phyloP scores from a whole-genome alignment of 2,888 invertebrate genomes.

The Epistrophella euchroma region DNA sequence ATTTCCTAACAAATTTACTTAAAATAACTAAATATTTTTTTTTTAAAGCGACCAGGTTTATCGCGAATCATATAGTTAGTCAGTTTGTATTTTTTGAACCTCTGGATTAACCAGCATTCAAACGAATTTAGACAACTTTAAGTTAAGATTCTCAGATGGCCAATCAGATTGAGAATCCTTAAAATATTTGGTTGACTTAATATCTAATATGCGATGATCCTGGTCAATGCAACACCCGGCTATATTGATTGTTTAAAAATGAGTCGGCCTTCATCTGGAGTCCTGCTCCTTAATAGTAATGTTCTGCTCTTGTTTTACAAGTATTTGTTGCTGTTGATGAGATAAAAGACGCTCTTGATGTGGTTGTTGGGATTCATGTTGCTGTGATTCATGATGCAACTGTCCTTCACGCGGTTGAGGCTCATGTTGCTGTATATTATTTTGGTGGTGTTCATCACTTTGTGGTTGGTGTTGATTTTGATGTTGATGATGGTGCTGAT shows the following conservation, averaged over 20 bases:
- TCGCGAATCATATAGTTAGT: not conserved
- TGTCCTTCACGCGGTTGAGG: slow-evolving; percentile 28
- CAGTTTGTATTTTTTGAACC: not conserved
- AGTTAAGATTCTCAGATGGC: not conserved
- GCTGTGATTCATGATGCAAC: slow-evolving; percentile 14
- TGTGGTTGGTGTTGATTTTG: slow-evolving; percentile 29
- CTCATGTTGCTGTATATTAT: slow-evolving; percentile 41
- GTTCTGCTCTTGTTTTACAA: slow-evolving; percentile 60
- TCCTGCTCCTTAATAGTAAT: slow-evolving; percentile 72
- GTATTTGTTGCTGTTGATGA: slow-evolving; percentile 47
- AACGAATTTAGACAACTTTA: not conserved
- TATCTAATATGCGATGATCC: not conserved
- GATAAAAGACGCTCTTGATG: slow-evolving; percentile 38
- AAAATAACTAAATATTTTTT: slow-evolving; percentile 21
- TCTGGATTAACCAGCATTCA: not conserved
- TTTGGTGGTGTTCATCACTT: slow-evolving; percentile 56
- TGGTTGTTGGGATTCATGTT: slow-evolving; percentile 37
- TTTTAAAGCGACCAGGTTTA: slow-evolving; percentile 7
- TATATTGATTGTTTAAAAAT: slow-evolving; percentile 51
- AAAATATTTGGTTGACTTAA: not conserved
- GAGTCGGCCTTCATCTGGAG: slow-evolving; percentile 71
- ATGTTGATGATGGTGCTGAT: slow-evolving; percentile 45
- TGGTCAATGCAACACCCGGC: slow-evolving; percentile 46
- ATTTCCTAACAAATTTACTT: slow-evolving; percentile 62
- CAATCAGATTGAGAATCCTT: too few relatives aligned